These are phyloP conservation scores for Vannuccia rotundouncinata DNA, from an alignment of 2,888 invertebrate species.

Conservation along the genomic window DNA sequence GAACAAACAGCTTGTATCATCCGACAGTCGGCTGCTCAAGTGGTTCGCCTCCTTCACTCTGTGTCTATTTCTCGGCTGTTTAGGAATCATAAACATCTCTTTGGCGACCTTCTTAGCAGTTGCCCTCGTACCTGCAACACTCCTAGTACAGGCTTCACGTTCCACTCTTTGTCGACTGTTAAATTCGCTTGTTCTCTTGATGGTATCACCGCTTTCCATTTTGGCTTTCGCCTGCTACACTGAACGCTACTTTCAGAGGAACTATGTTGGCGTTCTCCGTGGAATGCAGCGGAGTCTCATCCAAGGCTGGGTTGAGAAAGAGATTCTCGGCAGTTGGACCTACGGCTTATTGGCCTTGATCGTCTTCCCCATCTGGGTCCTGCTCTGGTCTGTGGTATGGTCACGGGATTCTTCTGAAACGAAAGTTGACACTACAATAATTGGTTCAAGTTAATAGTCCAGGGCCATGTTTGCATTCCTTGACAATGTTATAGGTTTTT, in stretches of 20 bases:
- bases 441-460: too few relatives aligned
- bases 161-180: not conserved
- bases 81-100: conserved; percentile 25
- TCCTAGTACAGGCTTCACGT: not conserved
- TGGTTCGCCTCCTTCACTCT: not conserved
- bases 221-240: not conserved
- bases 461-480: too few relatives aligned
- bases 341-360: not conserved
- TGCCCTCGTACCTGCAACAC: not conserved
- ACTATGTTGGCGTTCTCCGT: not conserved
- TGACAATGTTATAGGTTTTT: too few relatives aligned
- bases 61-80: conserved; percentile 9
- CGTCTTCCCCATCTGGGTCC: conserved; percentile 13
- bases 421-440: too few relatives aligned
- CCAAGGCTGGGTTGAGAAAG: conserved; percentile 8
- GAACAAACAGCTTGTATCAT: not conserved
- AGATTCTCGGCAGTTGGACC: conserved; percentile 30
- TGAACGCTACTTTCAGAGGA: not conserved
- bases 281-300: not conserved
- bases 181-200: not conserved
- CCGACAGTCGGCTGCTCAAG: not conserved
- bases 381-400: conserved; percentile 4
- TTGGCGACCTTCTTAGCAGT: conserved; percentile 20
- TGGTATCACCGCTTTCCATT: not conserved
- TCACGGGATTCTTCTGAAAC: too few relatives aligned